Conservation (phyloP, 1,140 invertebrate genomes). For the Ectropis grisescens region DNA sequence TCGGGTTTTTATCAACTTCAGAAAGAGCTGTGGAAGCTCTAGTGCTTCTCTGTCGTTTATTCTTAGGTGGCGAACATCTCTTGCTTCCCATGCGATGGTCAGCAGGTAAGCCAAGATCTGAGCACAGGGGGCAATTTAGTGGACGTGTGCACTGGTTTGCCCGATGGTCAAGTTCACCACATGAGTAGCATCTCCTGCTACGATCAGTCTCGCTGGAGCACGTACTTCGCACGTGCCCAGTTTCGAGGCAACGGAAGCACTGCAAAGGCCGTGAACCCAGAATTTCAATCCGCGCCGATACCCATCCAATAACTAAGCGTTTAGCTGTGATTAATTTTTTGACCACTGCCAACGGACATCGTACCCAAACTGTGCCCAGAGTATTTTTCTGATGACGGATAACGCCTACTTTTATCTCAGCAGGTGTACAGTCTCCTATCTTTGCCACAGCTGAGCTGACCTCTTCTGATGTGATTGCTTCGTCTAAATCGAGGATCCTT, state of each 20-base stretch:
- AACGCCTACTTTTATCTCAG: neutral
- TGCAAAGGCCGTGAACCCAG: slow-evolving; percentile 1
- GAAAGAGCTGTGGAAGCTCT: too few species aligned
- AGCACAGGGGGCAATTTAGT: neutral
- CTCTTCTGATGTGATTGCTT: slow-evolving; percentile 7
- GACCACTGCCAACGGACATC: slow-evolving; percentile 4
- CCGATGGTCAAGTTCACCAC: neutral
- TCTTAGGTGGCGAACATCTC: neutral
- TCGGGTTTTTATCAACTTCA: too few species aligned
- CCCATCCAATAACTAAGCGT: slow-evolving; percentile 2
- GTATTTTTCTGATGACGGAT: neutral
- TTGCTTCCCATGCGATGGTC: neutral
- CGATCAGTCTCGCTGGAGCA: neutral
- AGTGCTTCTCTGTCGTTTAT: neutral
- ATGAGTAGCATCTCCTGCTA: neutral
- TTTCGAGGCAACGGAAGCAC: slow-evolving; percentile 7
- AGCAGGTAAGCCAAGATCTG: neutral
- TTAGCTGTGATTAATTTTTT: neutral
- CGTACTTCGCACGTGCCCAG: slow-evolving; percentile 1
- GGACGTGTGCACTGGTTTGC: neutral
- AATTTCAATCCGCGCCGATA: neutral
- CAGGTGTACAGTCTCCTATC: neutral
- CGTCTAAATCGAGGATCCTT: slow-evolving; percentile 10
- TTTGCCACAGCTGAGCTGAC: neutral
- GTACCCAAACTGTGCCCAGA: slow-evolving; percentile 1